Conservation (phyloP, 2,888 invertebrate species). For the Apomyelois bistriatella region DNA sequence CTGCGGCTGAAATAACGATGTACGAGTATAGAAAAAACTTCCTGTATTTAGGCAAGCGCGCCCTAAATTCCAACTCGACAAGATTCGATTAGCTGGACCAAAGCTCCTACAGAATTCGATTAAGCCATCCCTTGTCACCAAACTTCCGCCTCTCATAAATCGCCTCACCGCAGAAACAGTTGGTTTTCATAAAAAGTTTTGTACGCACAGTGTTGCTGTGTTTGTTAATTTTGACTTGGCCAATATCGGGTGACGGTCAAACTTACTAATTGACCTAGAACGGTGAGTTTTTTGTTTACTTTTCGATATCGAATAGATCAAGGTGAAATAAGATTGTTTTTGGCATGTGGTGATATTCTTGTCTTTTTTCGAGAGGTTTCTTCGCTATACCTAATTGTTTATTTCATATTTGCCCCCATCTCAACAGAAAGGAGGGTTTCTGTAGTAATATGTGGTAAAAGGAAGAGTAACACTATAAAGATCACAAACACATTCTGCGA, state of each 20-base stretch:
- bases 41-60: slow-evolving; percentile 21
- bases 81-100: slow-evolving; percentile 40
- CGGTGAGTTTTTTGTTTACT: background rate
- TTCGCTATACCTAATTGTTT: too few relatives aligned
- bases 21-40: too few relatives aligned
- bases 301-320: background rate
- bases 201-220: slow-evolving; percentile 13
- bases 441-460: too few relatives aligned
- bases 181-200: slow-evolving; percentile 32
- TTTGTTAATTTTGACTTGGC: slow-evolving; percentile 22
- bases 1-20: too few relatives aligned
- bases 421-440: too few relatives aligned
- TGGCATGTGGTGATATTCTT: too few relatives aligned
- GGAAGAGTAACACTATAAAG: too few relatives aligned
- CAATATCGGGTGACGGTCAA: slow-evolving; percentile 14
- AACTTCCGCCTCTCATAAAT: slow-evolving; percentile 42
- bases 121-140: slow-evolving; percentile 33
- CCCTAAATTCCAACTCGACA: slow-evolving; percentile 27
- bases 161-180: slow-evolving; percentile 30
- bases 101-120: slow-evolving; percentile 42
- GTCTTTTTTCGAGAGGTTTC: too few relatives aligned
- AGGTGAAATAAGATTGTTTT: background rate
- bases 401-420: too few relatives aligned
- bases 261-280: background rate
- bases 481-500: too few relatives aligned